phyloP scores from a whole-genome alignment of 2,113 vertebrate genomes.

The Xyliphius kryptos region DNA sequence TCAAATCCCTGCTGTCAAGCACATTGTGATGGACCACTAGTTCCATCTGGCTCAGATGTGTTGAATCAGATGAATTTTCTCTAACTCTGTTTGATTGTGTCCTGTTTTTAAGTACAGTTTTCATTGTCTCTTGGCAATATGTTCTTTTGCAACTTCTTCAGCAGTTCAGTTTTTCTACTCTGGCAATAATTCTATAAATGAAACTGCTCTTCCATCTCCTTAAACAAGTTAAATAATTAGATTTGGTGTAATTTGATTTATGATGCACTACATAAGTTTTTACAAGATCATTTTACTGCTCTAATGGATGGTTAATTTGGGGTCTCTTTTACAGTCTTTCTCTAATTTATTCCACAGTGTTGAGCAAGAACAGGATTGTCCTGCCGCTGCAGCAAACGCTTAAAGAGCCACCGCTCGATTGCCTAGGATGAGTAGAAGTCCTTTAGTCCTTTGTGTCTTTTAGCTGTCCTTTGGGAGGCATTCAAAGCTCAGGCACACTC shows the following conservation, averaged over 20 bases:
- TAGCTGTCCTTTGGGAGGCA: constrained; percentile 27
- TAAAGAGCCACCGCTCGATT: constrained; percentile 2
- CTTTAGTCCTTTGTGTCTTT: constrained; percentile 22
- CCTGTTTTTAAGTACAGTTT: constrained; percentile 23
- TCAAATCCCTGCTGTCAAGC: constrained; percentile 47
- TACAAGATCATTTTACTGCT: constrained; percentile 17
- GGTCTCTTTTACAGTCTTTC: constrained; percentile 8
- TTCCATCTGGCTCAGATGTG: constrained; percentile 48
- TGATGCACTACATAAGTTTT: constrained; percentile 25
- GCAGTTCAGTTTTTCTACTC: neutral
- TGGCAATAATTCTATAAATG: constrained; percentile 28
- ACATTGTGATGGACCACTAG: constrained; percentile 47
- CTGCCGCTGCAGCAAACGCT: constrained; percentile 1
- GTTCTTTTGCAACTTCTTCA: constrained; percentile 28
- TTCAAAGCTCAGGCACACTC: constrained; percentile 25
- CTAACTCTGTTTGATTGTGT: constrained; percentile 36
- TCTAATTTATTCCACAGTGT: constrained; percentile 15
- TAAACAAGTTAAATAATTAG: constrained; percentile 22
- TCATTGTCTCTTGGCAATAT: constrained; percentile 35
- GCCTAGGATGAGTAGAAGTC: constrained; percentile 1
- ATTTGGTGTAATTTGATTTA: constrained; percentile 24
- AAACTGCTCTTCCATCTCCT: constrained; percentile 18
- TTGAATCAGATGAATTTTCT: constrained; percentile 42
- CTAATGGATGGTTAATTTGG: constrained; percentile 18
- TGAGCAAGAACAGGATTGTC: neutral